Evolutionary conservation across 2,113 vertebrate genomes (phyloP), one percentile per base, ranked within the genome.

Genomic region (Trogon melanurus): DNA sequence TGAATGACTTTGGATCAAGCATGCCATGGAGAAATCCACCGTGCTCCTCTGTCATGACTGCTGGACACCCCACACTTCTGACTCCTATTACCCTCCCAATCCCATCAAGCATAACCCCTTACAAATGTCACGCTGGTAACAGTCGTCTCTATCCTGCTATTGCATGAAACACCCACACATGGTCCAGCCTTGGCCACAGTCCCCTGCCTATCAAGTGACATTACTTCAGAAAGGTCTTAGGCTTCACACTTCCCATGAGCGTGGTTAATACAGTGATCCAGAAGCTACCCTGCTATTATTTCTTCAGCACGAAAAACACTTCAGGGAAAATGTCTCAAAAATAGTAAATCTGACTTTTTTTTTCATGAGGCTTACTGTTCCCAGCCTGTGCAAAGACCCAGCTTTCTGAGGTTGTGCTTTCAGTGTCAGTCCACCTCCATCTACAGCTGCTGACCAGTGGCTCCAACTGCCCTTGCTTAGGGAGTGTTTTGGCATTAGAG

Each of bases 221-320:
- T 66, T 54, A 25, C 57, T 79, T 86, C 3, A 4, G 29, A 71
- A 92, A 91, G 76, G 57, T 81, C 76, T 67, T 25, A 21, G 23
- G 51, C 38, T 83, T 91, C 76, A 45, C 45, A 22, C 15, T 91
- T 44, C 32, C 44, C 5, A 2, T 6, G 12, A 93, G 16, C 1
- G 1, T 27, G 16, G 47, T 53, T 92, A 64, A 86, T 80, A 26
- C 44, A 72, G n/a, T 41, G 45, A 66, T 78, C 44, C 47, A 71
- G 76, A 56, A 92, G 65, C 91, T 80, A 65, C 61, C 65, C 65
- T 71, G 12, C 76, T 67, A 66, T 89, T 92, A 92, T 36, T 87
- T 95, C 60, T 84, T 84, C 69, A 71, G 19, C 32, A 71, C 34
- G 74, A 57, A 71, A 82, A 88, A 34, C 5, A 3, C 44, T 80